phyloP scores from a whole-genome alignment of 30 jellyfish, hydroid and myxozoan species.

The Aurelia sp. region DNA sequence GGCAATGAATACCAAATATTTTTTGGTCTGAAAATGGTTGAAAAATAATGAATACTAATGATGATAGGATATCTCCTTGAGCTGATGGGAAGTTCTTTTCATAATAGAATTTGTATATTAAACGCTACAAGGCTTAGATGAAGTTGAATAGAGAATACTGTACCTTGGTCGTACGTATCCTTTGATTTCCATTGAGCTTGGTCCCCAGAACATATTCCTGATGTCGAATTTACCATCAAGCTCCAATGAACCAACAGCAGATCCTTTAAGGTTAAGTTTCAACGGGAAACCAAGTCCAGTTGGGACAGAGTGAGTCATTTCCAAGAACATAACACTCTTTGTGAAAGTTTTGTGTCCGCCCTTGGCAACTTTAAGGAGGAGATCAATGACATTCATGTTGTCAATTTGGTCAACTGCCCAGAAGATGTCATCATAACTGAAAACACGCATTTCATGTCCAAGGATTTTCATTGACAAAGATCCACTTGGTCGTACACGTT shows the following conservation, averaged over 20 bases:
- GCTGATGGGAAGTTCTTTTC: too few species aligned
- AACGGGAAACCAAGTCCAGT: constrained; percentile 99
- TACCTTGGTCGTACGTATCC: constrained; percentile 85
- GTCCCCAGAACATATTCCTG: constrained; percentile 99
- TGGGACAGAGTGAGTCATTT: constrained; percentile 98
- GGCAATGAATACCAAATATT: too few species aligned
- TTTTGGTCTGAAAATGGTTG: too few species aligned
- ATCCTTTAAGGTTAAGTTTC: constrained; percentile 89
- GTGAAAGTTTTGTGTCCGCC: constrained; percentile 99
- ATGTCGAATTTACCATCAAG: constrained; percentile 97
- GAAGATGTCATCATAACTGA: constrained; percentile 97
- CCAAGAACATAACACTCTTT: constrained; percentile 97
- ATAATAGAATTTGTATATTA: too few species aligned
- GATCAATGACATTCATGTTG: constrained; percentile 98
- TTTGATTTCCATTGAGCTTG: constrained; percentile 85
- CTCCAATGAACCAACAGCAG: constrained; percentile 93
- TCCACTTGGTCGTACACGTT: constrained; percentile 89
- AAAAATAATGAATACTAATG: too few species aligned
- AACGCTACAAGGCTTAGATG: too few species aligned
- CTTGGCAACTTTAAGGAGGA: constrained; percentile 86
- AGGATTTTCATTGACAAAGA: constrained; percentile 84
- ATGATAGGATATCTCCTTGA: too few species aligned
- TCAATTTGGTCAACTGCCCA: constrained; percentile 92
- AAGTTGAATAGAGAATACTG: not conserved
- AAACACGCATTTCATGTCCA: constrained; percentile 93